A percentile compares a stretch with the other conserved stretches of the same genome.
Conservation (phyloP, 1,140 invertebrate species). For the Ganaspis sp. region DNA sequence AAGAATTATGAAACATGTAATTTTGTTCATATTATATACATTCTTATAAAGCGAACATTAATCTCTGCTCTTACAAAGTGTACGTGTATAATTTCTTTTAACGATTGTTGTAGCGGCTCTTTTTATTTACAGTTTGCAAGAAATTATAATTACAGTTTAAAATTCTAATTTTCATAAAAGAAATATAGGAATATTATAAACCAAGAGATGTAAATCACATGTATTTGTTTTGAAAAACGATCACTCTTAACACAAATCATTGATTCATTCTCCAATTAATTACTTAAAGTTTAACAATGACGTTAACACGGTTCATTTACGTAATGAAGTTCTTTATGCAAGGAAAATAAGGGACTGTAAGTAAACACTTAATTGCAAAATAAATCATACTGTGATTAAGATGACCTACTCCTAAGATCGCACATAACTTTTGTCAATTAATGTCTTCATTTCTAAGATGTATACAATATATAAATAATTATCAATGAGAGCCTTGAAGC, state of each 20-base stretch:
- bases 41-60: not conserved
- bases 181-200: too few species aligned
- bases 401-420: conserved; percentile 7
- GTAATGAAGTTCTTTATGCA: not conserved
- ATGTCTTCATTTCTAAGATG: not conserved
- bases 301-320: not conserved
- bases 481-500: not conserved
- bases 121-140: not conserved
- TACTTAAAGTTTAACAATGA: not conserved
- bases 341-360: not conserved
- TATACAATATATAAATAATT: not conserved
- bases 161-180: too few species aligned
- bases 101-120: not conserved
- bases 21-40: not conserved
- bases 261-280: not conserved
- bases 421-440: not conserved
- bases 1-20: not conserved
- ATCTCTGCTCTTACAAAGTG: not conserved
- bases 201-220: too few species aligned
- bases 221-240: too few species aligned
- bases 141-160: not conserved
- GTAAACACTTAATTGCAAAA: conserved; percentile 12
- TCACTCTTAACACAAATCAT: too few species aligned
- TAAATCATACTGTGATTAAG: conserved; percentile 10
- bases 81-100: not conserved